phyloP scores from a whole-genome alignment of 2,113 vertebrate genomes.

The Phrynocephalus versicolor region DNA sequence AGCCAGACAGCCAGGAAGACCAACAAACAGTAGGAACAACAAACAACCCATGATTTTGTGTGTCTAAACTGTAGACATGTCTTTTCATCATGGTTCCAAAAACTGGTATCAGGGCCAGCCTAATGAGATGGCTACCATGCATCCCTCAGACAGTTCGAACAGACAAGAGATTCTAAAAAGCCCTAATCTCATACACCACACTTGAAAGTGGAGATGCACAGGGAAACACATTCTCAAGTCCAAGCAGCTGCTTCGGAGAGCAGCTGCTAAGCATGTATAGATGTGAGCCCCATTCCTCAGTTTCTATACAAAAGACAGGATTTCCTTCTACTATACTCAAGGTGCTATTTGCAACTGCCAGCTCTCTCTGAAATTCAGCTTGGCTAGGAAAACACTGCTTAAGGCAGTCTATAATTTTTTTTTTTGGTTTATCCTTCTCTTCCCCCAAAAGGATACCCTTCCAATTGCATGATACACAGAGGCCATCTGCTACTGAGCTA shows the following conservation, averaged over 20 bases:
- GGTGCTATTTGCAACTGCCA: constrained; percentile 17
- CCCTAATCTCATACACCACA: no score
- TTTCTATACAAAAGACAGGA: constrained; percentile 28
- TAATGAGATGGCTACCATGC: neutral
- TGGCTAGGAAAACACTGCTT: constrained; percentile 3
- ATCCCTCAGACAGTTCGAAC: neutral
- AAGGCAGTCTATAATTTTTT: neutral
- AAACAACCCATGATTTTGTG: neutral
- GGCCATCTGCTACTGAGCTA: constrained; percentile 4
- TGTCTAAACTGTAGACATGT: neutral
- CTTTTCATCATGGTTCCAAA: neutral
- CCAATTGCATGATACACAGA: neutral
- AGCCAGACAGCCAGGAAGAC: neutral
- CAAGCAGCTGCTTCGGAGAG: constrained; percentile 5
- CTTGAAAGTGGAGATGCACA: neutral
- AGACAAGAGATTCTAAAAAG: neutral
- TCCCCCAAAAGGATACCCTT: constrained; percentile 21
- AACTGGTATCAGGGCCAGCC: neutral
- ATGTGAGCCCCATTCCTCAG: neutral
- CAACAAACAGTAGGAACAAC: neutral
- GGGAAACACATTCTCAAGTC: neutral
- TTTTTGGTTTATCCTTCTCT: neutral
- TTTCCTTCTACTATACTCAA: constrained; percentile 32
- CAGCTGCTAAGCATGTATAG: constrained; percentile 22
- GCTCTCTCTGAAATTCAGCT: neutral